A percentile compares a stretch with the other conserved stretches of the same genome.
Conservation (phyloP, 2,113 vertebrate genomes). For the Triplophysa rosa region DNA sequence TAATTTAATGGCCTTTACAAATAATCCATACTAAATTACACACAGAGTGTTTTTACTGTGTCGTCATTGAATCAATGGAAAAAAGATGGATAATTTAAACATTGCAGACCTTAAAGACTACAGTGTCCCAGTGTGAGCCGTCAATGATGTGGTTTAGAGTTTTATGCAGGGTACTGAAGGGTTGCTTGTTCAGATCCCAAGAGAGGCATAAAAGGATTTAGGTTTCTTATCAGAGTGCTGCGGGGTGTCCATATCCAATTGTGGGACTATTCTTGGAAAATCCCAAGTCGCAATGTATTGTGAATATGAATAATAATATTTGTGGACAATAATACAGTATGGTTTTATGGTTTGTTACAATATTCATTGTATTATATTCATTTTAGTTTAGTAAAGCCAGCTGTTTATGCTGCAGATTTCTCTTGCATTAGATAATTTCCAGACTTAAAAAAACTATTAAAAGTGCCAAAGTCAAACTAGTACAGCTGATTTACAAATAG, state of each 20-base stretch:
- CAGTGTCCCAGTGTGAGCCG: neutral
- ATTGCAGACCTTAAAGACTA: neutral
- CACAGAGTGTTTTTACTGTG: neutral
- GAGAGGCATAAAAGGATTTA: neutral
- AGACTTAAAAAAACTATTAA: neutral
- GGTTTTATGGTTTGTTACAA: neutral
- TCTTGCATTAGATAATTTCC: neutral
- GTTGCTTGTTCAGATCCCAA: neutral
- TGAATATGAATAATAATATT: neutral
- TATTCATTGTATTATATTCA: neutral
- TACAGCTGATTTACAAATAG: constrained; percentile 13
- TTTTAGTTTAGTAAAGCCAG: neutral
- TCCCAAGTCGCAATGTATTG: neutral
- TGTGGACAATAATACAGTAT: neutral
- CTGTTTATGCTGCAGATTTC: neutral
- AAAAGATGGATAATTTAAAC: neutral
- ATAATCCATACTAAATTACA: neutral
- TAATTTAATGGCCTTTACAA: no score
- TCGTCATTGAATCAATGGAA: neutral
- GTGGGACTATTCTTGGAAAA: neutral
- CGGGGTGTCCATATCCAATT: constrained; percentile 10
- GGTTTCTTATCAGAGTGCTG: constrained; percentile 4
- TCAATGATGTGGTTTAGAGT: constrained; percentile 20
- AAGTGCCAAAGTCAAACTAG: constrained; percentile 10
- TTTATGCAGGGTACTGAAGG: neutral